Evolutionary conservation across 2,113 vertebrate genomes (phyloP).

Genomic region (Leptosomus discolor): DNA sequence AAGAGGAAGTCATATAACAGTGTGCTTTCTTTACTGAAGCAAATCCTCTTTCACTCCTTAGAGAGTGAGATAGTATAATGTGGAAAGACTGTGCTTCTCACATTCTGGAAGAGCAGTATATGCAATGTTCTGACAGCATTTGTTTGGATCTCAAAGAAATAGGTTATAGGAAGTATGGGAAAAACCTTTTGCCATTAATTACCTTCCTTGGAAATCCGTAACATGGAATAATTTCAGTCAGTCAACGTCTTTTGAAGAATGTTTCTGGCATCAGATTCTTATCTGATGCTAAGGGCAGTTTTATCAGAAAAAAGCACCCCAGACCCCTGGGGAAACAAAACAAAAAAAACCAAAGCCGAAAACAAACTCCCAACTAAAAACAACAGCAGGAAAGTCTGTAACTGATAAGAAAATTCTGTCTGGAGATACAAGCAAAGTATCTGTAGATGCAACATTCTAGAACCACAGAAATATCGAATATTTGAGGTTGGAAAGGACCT

Average conservation of each 20-base stretch:
- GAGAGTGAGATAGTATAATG: conserved; percentile 9
- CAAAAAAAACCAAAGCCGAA: neutral
- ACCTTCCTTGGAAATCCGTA: neutral
- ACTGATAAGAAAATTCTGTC: neutral
- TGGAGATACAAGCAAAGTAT: neutral
- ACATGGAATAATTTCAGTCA: neutral
- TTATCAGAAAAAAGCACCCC: no score
- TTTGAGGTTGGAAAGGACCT: neutral
- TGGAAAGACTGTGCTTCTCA: conserved; percentile 22
- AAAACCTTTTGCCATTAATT: neutral
- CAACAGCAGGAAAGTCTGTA: neutral
- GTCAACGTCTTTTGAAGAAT: neutral
- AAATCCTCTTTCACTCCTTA: neutral
- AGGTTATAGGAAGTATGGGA: neutral
- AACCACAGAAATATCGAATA: neutral
- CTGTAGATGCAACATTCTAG: neutral
- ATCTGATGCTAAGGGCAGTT: no score
- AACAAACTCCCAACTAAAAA: neutral
- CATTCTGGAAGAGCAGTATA: conserved; percentile 4
- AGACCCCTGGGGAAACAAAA: neutral
- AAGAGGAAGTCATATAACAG: conserved; percentile 1
- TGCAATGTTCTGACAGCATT: conserved; percentile 25
- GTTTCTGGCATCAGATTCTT: no score
- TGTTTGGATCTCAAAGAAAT: neutral
- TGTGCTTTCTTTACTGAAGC: conserved; percentile 16